Evolutionary conservation across 2,888 invertebrate genomes (phyloP).

Genomic region (Metallyticus violacea): DNA sequence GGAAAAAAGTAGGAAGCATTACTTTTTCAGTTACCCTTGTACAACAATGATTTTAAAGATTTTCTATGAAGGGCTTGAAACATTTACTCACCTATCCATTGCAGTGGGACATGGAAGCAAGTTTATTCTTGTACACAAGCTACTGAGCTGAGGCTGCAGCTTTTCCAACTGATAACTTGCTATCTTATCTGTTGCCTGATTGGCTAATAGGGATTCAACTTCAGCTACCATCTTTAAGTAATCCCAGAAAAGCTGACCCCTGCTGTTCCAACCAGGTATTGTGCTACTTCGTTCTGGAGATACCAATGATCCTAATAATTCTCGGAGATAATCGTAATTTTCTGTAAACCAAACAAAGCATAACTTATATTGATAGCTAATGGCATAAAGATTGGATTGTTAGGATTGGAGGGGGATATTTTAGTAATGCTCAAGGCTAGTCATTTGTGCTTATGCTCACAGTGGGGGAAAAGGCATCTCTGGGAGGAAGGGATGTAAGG

Average conservation of each 20-base stretch:
- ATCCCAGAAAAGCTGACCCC: constrained; percentile 69
- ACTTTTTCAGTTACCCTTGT: too few relatives aligned
- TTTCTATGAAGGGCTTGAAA: too few relatives aligned
- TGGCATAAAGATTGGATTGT: too few relatives aligned
- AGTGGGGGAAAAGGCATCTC: too few relatives aligned
- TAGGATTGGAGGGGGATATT: too few relatives aligned
- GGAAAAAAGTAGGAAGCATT: too few relatives aligned
- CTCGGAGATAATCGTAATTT: constrained; percentile 61
- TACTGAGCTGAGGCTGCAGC: constrained; percentile 51
- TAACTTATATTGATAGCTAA: constrained; percentile 4
- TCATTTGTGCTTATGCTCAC: too few relatives aligned
- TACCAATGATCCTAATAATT: constrained; percentile 59
- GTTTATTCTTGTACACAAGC: constrained; percentile 51
- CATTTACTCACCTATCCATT: constrained; percentile 49
- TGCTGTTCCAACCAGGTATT: constrained; percentile 69
- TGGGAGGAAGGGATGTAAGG: too few relatives aligned
- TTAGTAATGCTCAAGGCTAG: background rate
- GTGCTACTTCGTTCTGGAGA: constrained; percentile 52
- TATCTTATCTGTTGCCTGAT: constrained; percentile 38
- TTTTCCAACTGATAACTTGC: constrained; percentile 50
- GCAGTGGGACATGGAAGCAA: constrained; percentile 51
- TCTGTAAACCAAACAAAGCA: constrained; percentile 49
- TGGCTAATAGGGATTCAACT: constrained; percentile 44
- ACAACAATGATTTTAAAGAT: too few relatives aligned
- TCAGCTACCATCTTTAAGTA: constrained; percentile 62